These are phyloP conservation scores for Mus caroli DNA, from an alignment of 2,797 vertebrate species.

Conservation along the genomic window DNA sequence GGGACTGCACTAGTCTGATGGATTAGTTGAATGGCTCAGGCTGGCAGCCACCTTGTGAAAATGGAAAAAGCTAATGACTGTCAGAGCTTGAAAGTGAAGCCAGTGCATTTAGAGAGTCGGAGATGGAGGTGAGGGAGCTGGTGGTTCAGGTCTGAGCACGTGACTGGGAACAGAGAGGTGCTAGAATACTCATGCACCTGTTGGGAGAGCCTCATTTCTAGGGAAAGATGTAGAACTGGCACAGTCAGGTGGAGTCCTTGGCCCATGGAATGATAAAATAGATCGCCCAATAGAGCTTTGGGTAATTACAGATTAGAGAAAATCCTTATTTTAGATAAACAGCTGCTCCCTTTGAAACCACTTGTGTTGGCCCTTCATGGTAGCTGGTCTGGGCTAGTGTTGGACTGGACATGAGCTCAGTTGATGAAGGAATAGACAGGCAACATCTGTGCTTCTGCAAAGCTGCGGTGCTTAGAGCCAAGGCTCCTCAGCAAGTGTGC, in stretches of 20 bases:
- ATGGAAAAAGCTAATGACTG: neutral
- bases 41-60: neutral
- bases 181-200: neutral
- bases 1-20: neutral
- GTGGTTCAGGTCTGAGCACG: neutral
- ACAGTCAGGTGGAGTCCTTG: neutral
- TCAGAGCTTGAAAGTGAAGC: neutral
- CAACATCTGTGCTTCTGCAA: neutral
- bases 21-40: neutral
- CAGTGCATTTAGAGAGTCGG: accelerated
- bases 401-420: neutral
- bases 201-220: neutral
- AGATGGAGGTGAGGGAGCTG: neutral
- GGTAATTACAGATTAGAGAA: neutral
- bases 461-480: neutral
- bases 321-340: neutral
- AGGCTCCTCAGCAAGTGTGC: neutral
- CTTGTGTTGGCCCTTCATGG: neutral
- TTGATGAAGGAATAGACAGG: neutral
- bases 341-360: conserved; percentile 27
- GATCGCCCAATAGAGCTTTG: neutral
- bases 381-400: neutral
- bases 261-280: neutral
- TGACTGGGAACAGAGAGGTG: neutral
- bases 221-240: neutral